phyloP scores from a whole-genome alignment of 2,797 vertebrate genomes.

The Acrocephalus scirpaceus region DNA sequence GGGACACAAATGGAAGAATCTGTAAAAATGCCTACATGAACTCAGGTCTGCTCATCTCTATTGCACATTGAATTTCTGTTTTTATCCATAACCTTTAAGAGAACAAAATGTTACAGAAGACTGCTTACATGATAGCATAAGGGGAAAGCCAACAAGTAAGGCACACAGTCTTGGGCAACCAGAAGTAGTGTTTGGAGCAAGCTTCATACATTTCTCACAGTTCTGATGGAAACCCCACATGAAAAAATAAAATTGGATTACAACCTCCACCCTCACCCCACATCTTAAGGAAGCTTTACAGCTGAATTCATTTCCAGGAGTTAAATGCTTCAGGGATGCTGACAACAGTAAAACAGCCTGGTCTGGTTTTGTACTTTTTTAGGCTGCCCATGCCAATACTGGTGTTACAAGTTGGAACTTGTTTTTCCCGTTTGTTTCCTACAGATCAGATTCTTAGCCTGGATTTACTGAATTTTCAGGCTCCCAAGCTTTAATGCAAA shows the following conservation, averaged over 20 bases:
- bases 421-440: conserved; percentile 60
- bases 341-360: conserved; percentile 25
- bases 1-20: conserved; percentile 22
- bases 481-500: conserved; percentile 43
- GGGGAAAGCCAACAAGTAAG: conserved; percentile 20
- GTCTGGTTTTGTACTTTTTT: conserved; percentile 49
- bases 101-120: conserved; percentile 67
- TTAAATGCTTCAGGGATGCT: conserved; percentile 48
- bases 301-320: conserved; percentile 51
- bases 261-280: not conserved
- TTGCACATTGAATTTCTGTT: conserved; percentile 48
- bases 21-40: conserved; percentile 12
- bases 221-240: conserved; percentile 51
- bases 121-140: conserved; percentile 14
- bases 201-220: conserved; percentile 27
- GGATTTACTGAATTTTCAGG: conserved; percentile 46
- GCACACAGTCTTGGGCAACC: not conserved
- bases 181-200: conserved; percentile 36
- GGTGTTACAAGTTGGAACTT: conserved; percentile 44
- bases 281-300: conserved; percentile 38
- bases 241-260: conserved; percentile 29
- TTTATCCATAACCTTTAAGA: conserved; percentile 61
- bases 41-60: conserved; percentile 53
- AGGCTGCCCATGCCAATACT: conserved; percentile 30
- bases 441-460: conserved; percentile 60